Evolutionary conservation across 2,888 invertebrate species (phyloP).

Genomic region (Nymphalis polychloros): DNA sequence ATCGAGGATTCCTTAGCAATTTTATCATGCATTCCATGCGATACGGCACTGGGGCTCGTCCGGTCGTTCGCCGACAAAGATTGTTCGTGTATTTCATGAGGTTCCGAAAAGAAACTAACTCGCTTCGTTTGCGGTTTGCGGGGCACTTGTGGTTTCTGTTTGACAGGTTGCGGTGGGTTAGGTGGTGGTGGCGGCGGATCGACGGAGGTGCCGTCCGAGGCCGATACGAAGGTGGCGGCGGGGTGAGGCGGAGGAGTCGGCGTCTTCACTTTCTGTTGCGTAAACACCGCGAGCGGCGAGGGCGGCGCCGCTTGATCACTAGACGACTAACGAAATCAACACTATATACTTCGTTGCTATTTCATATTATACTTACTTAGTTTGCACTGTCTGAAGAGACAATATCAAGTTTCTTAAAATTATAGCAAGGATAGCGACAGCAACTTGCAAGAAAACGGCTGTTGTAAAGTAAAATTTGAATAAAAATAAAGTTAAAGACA

Average conservation of each 20-base stretch:
- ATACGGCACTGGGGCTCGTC: conserved; percentile 48
- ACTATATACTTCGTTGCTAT: conserved; percentile 60
- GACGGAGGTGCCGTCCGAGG: conserved; percentile 52
- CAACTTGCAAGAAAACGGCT: conserved; percentile 75
- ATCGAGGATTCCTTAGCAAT: conserved; percentile 49
- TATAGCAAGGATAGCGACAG: conserved; percentile 46
- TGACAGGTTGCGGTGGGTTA: conserved; percentile 51
- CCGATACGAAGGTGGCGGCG: conserved; percentile 34
- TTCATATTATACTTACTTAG: conserved; percentile 45
- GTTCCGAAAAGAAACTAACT: conserved; percentile 77
- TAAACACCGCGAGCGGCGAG: conserved; percentile 69
- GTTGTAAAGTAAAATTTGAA: conserved; percentile 39
- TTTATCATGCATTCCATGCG: conserved; percentile 64
- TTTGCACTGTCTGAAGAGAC: conserved; percentile 4
- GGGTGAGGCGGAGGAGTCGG: conserved; percentile 47
- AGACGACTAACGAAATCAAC: conserved; percentile 78
- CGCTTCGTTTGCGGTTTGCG: conserved; percentile 76
- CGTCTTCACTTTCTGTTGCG: conserved; percentile 62
- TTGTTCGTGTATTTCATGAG: conserved; percentile 55
- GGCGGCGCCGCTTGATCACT: conserved; percentile 67
- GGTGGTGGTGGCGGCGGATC: conserved; percentile 45
- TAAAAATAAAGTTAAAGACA: conserved; percentile 44
- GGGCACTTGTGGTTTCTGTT: conserved; percentile 75
- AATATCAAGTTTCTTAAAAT: neutral
- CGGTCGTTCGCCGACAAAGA: conserved; percentile 55